phyloP scores from a whole-genome alignment of 1,140 invertebrate species.

The Rhynchophorus ferrugineus region DNA sequence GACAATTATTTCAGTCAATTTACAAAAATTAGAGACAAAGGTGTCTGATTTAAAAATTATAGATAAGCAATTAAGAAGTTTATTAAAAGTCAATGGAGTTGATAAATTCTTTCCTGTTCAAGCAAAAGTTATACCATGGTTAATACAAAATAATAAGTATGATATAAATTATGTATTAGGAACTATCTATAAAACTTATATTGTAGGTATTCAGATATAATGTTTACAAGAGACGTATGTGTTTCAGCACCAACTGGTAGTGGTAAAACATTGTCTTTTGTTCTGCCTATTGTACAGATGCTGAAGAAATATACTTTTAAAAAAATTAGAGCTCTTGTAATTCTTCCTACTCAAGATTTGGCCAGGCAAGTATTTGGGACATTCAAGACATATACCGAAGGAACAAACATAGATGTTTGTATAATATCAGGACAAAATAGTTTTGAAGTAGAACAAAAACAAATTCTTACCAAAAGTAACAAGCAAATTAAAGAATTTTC shows the following conservation, averaged over 20 bases:
- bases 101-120: constrained; percentile 84
- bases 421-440: constrained; percentile 65
- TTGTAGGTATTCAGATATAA: constrained; percentile 45
- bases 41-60: constrained; percentile 55
- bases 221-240: constrained; percentile 83
- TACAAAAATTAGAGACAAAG: constrained; percentile 51
- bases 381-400: constrained; percentile 64
- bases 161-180: not conserved
- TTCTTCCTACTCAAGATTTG: constrained; percentile 87
- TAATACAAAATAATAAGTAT: constrained; percentile 45
- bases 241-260: constrained; percentile 96
- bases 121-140: constrained; percentile 70
- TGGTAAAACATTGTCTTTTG: constrained; percentile 94
- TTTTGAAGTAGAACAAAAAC: constrained; percentile 67
- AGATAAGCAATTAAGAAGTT: constrained; percentile 53
- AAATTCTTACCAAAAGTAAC: constrained; percentile 61
- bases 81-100: constrained; percentile 66
- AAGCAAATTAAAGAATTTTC: not conserved
- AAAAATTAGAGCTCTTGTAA: constrained; percentile 73
- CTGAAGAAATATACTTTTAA: constrained; percentile 45
- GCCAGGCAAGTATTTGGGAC: constrained; percentile 84
- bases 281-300: constrained; percentile 83
- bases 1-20: constrained; percentile 61
- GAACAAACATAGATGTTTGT: constrained; percentile 64
- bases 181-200: not conserved